phyloP scores from a whole-genome alignment of 2,888 invertebrate species.

The Dromius quadrimaculatus region DNA sequence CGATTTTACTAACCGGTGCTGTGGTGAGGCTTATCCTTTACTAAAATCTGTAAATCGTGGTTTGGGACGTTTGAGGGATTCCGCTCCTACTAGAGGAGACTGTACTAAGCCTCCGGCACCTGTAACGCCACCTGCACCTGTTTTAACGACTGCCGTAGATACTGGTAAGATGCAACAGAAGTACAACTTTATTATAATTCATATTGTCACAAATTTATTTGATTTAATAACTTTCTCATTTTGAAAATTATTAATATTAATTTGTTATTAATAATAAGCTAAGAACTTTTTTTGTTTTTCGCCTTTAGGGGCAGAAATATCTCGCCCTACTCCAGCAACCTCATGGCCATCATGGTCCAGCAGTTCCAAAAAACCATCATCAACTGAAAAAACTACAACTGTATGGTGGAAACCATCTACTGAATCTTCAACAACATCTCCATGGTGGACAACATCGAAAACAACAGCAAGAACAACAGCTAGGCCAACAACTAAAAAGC shows the following conservation, averaged over 20 bases:
- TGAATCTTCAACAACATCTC: slow-evolving; percentile 56
- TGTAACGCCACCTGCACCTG: slow-evolving; percentile 81
- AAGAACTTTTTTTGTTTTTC: background rate
- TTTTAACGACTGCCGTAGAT: slow-evolving; percentile 73
- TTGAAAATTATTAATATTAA: too few species aligned
- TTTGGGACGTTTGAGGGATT: slow-evolving; percentile 72
- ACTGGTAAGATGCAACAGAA: background rate
- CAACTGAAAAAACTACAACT: slow-evolving; percentile 52
- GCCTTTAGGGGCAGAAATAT: slow-evolving; percentile 15
- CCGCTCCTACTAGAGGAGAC: slow-evolving; percentile 69
- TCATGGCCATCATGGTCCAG: slow-evolving; percentile 51
- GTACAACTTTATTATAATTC: background rate
- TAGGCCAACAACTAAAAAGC: slow-evolving; percentile 61
- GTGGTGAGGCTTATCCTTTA: slow-evolving; percentile 82
- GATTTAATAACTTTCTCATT: too few species aligned
- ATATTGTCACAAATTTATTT: too few species aligned
- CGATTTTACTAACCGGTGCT: slow-evolving; percentile 88
- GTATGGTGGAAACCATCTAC: slow-evolving; percentile 48
- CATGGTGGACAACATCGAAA: slow-evolving; percentile 61
- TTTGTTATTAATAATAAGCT: background rate
- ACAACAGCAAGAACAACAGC: slow-evolving; percentile 57
- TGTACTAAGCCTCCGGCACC: slow-evolving; percentile 81
- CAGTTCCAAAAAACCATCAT: slow-evolving; percentile 57
- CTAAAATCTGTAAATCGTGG: slow-evolving; percentile 83
- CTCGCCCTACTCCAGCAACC: slow-evolving; percentile 48